Evolutionary conservation across 2,888 invertebrate species (phyloP), one percentile per base, ranked within the genome.

Genomic region (Cremastobaeus sp.): DNA sequence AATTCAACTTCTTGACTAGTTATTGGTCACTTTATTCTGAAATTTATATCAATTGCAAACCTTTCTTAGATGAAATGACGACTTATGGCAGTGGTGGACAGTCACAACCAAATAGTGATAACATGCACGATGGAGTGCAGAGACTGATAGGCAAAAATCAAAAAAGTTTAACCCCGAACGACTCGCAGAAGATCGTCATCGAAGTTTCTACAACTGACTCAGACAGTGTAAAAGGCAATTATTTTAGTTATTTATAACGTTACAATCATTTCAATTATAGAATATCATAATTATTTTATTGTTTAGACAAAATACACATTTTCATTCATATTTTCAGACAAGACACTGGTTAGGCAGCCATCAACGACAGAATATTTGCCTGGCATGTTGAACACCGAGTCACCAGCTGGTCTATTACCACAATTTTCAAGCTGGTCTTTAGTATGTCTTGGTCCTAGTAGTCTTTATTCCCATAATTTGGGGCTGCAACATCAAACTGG

Each of bases 401-500:
- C 95, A 54, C 95, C 95, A 0, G 88, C 91, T 0, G 92, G 92
- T 0, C 89, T 96, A 32, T 89, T 97, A 74, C 97, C 98, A 0
- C 92, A 93, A 74, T 97, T 94, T 89, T 92, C 96, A 0, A 96
- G 95, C 79, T 98, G 97, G 97, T 93, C 95, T 5, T 89, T 99
- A 52, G 91, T 95, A 28, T 96, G 96, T 84, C 90, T 98, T 4
- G 99, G 98, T 0, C 93, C 96, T 0, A 95, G 96, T 35, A 95
- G 94, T 60, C 89, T 96, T 20, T 99, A 99, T 88, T 95, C 95
- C 45, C 97, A 97, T 86, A 93, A 92, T 85, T 90, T 93, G 65
- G 96, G 96, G 0, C 89, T 97, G 57, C 92, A 94, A 50, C 97
- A 98, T 85, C 96, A 97, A 88, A 95, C 96, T 0, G 98, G 98